These are phyloP conservation scores for Epsilonema sp. DNA, from an alignment of 2,888 invertebrate genomes.

Conservation along the genomic window DNA sequence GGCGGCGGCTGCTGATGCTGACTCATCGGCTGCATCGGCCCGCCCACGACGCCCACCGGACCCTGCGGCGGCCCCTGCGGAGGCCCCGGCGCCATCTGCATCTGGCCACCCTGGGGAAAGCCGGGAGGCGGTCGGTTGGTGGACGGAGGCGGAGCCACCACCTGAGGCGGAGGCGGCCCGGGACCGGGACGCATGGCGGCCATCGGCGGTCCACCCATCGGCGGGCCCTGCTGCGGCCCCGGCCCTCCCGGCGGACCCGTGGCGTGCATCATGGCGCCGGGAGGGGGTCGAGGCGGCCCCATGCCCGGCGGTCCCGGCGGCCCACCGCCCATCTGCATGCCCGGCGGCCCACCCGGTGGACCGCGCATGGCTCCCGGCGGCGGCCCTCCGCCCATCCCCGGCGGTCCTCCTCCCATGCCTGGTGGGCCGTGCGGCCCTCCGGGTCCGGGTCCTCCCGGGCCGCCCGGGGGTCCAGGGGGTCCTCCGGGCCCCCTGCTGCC, in stretches of 20 bases:
- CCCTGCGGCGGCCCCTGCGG: too few species aligned
- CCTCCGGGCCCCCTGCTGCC: neutral
- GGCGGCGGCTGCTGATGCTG: too few species aligned
- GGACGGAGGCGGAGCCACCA: neutral
- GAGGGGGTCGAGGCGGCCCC: neutral
- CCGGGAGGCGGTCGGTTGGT: slow-evolving; percentile 1
- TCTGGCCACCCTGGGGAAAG: slow-evolving; percentile 1
- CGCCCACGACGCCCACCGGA: too few species aligned
- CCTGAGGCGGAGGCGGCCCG: neutral
- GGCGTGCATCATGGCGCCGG: too few species aligned
- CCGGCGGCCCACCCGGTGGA: slow-evolving; percentile 13
- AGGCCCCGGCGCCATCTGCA: too few species aligned
- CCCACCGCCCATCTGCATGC: slow-evolving; percentile 4
- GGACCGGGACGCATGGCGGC: too few species aligned
- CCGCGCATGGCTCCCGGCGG: neutral
- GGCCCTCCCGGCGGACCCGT: neutral
- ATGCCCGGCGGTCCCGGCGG: neutral
- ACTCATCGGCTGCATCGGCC: too few species aligned
- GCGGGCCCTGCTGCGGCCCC: neutral
- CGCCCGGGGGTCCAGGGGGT: neutral
- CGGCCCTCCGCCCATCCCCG: neutral
- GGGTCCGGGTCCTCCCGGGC: slow-evolving; percentile 21
- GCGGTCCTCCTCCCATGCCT: slow-evolving; percentile 12
- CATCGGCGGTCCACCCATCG: neutral
- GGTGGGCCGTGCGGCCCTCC: slow-evolving; percentile 33